Base-by-base conservation (phyloP, 2,113 vertebrate genomes). In the Chroicocephalus ridibundus region DNA sequence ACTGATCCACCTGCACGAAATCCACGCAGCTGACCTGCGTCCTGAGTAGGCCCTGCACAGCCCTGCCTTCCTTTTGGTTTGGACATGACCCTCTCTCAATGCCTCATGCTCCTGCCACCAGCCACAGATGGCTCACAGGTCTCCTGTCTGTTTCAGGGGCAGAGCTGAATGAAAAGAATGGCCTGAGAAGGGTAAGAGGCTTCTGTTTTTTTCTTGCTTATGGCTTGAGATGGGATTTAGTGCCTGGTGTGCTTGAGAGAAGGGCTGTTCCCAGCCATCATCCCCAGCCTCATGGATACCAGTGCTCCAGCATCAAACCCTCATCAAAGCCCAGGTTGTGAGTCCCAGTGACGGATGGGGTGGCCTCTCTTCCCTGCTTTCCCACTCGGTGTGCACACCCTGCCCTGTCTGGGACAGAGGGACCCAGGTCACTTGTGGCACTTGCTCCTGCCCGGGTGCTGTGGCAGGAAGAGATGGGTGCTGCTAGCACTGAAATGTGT, bases 131-230 rank as follows among this genome's bases (percentile, higher is more conserved):
- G 46, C 46, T 96, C 34, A 86, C 0, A 1, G 36, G 17, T 66
- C 46, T 95, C 74, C 91, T 40, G 60, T 94, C n/a, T 93, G 17
- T 97, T 96, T 55, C 85, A 97, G 96, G 79, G 26, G 46, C 64
- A 88, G 79, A 93, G 27, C 15, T 55, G 79, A 65, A 85, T 0
- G 32, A 93, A 77, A 22, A 10, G 26, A 82, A 58, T 13, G 58
- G 49, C 24, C 46, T 80, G 68, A 95, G 96, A 83, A 95, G 1
- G 93, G 96, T 96, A 96, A 94, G 96, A 81, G 1, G 21, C 42
- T 80, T 87, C 66, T 69, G 16, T 1, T 58, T 82, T 76, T n/a
- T 77, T 34, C 9, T 86, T 38, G 18, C 14, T 76, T 9, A 5
- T 65, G 49, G 22, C 31, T 71, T 79, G 77, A 90, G 66, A 31